These are phyloP conservation scores for Clarias magur DNA, from an alignment of 2,113 vertebrate species.

Conservation along the genomic window DNA sequence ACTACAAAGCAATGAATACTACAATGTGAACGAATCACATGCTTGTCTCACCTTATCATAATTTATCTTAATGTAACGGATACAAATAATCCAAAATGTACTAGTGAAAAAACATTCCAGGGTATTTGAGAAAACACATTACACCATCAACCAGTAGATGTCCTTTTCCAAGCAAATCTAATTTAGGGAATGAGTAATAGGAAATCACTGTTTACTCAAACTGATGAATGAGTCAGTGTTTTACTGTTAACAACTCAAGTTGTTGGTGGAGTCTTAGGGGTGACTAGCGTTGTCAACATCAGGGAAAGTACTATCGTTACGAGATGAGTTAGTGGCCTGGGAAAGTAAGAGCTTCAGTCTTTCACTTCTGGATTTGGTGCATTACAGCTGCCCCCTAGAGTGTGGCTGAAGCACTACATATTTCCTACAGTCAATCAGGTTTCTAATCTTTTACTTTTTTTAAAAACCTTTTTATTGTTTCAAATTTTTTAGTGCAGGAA, in stretches of 20 bases:
- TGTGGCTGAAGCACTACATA: slow-evolving; percentile 10
- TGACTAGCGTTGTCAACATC: slow-evolving; percentile 13
- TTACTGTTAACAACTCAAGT: slow-evolving; percentile 1
- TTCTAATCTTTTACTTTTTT: too few relatives aligned
- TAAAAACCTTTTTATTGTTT: too few relatives aligned
- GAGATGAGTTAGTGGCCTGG: background rate
- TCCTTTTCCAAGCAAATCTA: slow-evolving; percentile 22
- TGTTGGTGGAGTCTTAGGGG: background rate
- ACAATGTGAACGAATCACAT: background rate
- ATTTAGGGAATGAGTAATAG: slow-evolving; percentile 32
- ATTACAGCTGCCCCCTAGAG: slow-evolving; percentile 39
- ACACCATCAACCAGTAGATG: background rate
- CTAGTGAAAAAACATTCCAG: slow-evolving; percentile 12
- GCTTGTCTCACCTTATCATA: background rate
- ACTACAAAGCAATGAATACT: background rate
- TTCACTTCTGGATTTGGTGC: background rate
- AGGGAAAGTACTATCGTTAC: slow-evolving; percentile 28
- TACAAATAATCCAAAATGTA: background rate
- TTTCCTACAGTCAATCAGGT: background rate
- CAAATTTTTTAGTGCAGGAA: background rate
- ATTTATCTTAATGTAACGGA: background rate
- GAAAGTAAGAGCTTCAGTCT: background rate
- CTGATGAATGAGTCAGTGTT: slow-evolving; percentile 27
- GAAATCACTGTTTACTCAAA: slow-evolving; percentile 23
- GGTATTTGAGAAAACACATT: slow-evolving; percentile 4